Evolutionary conservation across 1,140 invertebrate genomes (phyloP), one percentile per base, ranked within the genome.

Genomic region (Trichomalopsis sarcophagae): DNA sequence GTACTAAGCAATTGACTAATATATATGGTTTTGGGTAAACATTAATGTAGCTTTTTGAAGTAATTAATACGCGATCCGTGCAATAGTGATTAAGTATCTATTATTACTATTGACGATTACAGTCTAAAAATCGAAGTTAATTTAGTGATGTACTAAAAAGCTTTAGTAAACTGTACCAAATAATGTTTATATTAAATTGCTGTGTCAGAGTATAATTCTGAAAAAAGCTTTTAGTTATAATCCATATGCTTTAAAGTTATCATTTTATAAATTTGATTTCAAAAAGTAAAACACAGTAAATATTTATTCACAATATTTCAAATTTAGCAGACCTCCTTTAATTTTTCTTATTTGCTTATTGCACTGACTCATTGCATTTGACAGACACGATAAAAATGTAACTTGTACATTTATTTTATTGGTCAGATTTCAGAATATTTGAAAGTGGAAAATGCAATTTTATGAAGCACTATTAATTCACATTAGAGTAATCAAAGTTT

Each of bases 311-410:
- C 55, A 62, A 62, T 14, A 62, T 62, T 21, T 62, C 1, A 62
- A 62, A 21, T 44, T 7, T 62, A 76, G 50, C 5, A 76, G 27
- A 62, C 11, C 47, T 40, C 55, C 4, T 74, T 55, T 17, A 62
- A 36, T 68, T 17, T 13, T 69, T 71, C 23, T 36, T 55, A 79
- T 7, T 36, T 79, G 44, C 50, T 79, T 84, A 84, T 84, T 78
- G 82, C 82, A 84, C 82, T 73, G 30, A 68, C 13, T 71, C 23
- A 69, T 83, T 79, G 30, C 44, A 73, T 36, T 71, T 73, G 23
- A n/a, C 44, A n/a, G 62, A 82, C n/a, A 27, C 66, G 62, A 68
- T 17, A 33, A 23, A 77, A 76, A 40, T 78, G 23, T 30, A 47
- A 68, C 77, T 77, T 78, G 62, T 10, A 55, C 17, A 82, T 17